A percentile compares a stretch with the other conserved stretches of the same genome.
phyloP scores from a whole-genome alignment of 2,797 vertebrate genomes.

The Periophthalmus magnuspinnatus region DNA sequence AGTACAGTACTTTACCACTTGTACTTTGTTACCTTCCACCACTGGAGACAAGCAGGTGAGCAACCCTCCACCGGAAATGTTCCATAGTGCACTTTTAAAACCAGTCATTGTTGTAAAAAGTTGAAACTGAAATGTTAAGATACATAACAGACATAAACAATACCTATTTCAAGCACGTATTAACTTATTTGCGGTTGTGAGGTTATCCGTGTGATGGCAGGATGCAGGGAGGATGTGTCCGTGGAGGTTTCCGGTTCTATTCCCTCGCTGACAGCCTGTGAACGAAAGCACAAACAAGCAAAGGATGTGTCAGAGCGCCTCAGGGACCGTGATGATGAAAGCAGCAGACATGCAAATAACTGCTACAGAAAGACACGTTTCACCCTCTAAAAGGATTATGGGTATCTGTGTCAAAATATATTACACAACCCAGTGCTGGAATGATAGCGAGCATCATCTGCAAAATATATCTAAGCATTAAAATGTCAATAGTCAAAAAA shows the following conservation, averaged over 20 bases:
- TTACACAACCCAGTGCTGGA: background rate
- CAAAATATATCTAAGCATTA: background rate
- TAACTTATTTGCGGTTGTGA: background rate
- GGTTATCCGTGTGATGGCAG: slow-evolving; percentile 7
- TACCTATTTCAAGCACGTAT: too few relatives aligned
- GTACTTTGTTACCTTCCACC: too few relatives aligned
- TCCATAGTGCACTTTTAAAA: background rate
- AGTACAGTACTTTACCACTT: too few relatives aligned
- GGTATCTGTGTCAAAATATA: background rate
- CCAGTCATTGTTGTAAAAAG: too few relatives aligned
- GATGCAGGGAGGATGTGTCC: slow-evolving; percentile 41
- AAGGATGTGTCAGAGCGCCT: slow-evolving; percentile 50
- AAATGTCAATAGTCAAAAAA: background rate
- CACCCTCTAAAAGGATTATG: slow-evolving; percentile 18
- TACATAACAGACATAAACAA: too few relatives aligned
- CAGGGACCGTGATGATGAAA: slow-evolving; percentile 44
- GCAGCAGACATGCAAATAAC: slow-evolving; percentile 28
- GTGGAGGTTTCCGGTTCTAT: slow-evolving; percentile 41
- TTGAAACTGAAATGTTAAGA: too few relatives aligned
- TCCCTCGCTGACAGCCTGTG: slow-evolving; percentile 25
- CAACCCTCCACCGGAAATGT: too few relatives aligned
- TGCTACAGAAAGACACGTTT: slow-evolving; percentile 17
- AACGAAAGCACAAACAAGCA: slow-evolving; percentile 40
- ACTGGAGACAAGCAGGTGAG: too few relatives aligned
- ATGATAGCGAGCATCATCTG: background rate